Evolutionary conservation across 1,140 invertebrate genomes (phyloP).

Genomic region (Drosophila miranda): DNA sequence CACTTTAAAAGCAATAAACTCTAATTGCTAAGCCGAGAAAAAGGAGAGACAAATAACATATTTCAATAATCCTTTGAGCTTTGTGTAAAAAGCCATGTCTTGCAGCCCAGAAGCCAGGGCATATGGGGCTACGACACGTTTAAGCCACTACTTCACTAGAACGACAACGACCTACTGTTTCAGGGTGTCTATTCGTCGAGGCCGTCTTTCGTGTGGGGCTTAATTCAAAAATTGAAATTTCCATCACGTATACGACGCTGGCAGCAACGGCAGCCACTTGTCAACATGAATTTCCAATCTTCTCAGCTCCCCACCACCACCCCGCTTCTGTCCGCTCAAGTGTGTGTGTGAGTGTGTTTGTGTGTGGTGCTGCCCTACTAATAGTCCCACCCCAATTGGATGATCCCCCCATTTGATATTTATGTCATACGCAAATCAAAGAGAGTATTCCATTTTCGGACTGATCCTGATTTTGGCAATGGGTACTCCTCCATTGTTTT

Average conservation of each 20-base stretch:
- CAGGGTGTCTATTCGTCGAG: constrained; percentile 23
- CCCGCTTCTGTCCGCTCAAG: neutral
- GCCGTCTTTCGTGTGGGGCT: constrained; percentile 10
- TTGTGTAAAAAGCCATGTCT: neutral
- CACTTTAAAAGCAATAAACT: constrained; percentile 65
- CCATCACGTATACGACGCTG: constrained; percentile 65
- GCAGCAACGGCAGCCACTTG: constrained; percentile 65
- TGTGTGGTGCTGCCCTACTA: too few species aligned
- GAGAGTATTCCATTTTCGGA: too few species aligned
- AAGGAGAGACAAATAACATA: constrained; percentile 52
- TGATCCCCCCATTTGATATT: too few species aligned
- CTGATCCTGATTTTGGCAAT: too few species aligned
- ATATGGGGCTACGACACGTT: neutral
- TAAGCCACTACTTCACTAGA: neutral
- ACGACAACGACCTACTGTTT: too few species aligned
- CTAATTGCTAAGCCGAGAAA: constrained; percentile 64
- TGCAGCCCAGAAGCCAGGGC: neutral
- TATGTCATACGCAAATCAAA: too few species aligned
- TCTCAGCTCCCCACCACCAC: constrained; percentile 13
- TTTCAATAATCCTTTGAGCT: constrained; percentile 55
- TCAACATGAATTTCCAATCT: constrained; percentile 79
- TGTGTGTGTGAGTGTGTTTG: too few species aligned
- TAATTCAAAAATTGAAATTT: constrained; percentile 75
- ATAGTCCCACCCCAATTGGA: too few species aligned
- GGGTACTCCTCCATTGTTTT: too few species aligned